phyloP scores from a whole-genome alignment of 2,888 invertebrate species.

The Lepidonotus clava region DNA sequence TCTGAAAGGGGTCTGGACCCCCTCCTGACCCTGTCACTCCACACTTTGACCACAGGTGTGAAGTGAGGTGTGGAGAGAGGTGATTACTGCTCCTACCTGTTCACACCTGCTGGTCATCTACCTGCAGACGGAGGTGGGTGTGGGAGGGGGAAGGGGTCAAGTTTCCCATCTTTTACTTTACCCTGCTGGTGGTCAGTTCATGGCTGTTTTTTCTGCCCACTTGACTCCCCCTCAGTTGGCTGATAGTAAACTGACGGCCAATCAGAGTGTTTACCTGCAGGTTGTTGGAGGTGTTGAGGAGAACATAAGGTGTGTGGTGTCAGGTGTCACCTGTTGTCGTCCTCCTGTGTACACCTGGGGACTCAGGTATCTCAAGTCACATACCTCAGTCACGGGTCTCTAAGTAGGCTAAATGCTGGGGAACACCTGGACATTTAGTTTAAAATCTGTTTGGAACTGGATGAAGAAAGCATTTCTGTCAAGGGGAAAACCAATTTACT shows the following conservation, averaged over 20 bases:
- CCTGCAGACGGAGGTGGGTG: neutral
- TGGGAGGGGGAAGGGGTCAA: neutral
- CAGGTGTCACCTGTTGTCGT: neutral
- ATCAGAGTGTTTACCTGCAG: slow-evolving; percentile 11
- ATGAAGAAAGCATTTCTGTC: too few species aligned
- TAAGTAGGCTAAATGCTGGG: too few species aligned
- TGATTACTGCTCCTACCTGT: neutral
- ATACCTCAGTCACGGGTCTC: neutral
- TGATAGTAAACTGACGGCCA: neutral
- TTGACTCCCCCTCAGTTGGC: neutral
- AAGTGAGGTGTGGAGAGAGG: neutral
- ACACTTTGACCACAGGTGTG: neutral
- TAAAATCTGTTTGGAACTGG: too few species aligned
- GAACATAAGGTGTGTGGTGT: neutral
- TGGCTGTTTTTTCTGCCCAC: neutral
- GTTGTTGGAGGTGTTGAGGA: neutral
- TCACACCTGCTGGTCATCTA: neutral
- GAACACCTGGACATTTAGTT: too few species aligned
- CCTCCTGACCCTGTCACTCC: too few species aligned
- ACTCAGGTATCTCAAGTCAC: neutral
- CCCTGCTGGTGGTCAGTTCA: neutral
- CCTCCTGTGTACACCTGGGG: neutral
- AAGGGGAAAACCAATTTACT: too few species aligned
- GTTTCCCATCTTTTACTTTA: neutral
- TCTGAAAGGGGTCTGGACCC: too few species aligned